Evolutionary conservation across 2,797 vertebrate genomes (phyloP).

Genomic region (Loris lydekkerianus): DNA sequence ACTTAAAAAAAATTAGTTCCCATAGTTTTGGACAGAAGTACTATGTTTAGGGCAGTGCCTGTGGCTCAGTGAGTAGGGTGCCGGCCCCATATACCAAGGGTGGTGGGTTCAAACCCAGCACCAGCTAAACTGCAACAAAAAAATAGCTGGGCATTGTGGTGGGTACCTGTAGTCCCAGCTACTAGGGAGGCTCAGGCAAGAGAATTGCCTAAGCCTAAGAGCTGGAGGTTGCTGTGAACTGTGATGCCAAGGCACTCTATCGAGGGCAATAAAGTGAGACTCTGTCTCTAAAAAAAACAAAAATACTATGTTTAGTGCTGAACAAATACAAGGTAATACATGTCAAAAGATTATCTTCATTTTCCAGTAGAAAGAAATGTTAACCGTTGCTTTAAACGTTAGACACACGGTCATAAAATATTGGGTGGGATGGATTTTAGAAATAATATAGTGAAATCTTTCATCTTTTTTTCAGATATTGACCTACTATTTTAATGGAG

Average conservation of each 20-base stretch:
- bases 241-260: too few relatives aligned
- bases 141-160: too few relatives aligned
- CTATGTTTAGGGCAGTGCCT: not conserved
- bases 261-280: too few relatives aligned
- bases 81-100: too few relatives aligned
- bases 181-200: too few relatives aligned
- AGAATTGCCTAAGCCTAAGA: too few relatives aligned
- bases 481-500: constrained; percentile 30
- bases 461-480: not conserved
- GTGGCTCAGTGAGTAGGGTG: too few relatives aligned
- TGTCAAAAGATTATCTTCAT: constrained; percentile 49
- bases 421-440: not conserved
- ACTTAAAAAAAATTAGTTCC: not conserved
- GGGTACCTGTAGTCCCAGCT: too few relatives aligned
- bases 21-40: constrained; percentile 18
- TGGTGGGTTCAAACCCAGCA: too few relatives aligned
- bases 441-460: not conserved
- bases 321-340: not conserved
- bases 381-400: not conserved
- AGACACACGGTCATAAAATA: not conserved
- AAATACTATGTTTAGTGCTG: not conserved
- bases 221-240: too few relatives aligned
- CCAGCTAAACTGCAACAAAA: too few relatives aligned
- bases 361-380: not conserved
- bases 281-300: not conserved